These are phyloP conservation scores for Galaxias olidus DNA, from an alignment of 2,797 vertebrate species.

Conservation along the genomic window DNA sequence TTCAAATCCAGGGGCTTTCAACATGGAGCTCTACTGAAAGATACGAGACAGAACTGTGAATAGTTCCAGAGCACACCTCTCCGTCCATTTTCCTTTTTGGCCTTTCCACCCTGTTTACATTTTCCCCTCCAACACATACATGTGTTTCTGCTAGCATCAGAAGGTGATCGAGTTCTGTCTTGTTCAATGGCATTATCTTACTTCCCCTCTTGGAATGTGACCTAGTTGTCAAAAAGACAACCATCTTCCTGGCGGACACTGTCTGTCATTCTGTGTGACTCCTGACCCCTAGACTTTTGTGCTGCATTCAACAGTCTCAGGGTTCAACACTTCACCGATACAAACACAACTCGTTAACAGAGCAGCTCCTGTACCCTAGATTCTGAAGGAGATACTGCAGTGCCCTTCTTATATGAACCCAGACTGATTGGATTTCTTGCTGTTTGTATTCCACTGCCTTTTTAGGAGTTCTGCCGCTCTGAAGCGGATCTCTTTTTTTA, in stretches of 20 bases:
- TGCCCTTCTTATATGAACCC: not conserved
- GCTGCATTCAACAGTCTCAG: constrained; percentile 4
- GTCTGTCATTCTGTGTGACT: constrained; percentile 3
- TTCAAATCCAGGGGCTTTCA: too few species aligned
- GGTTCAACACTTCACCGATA: not conserved
- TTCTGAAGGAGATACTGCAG: not conserved
- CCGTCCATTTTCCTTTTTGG: too few species aligned
- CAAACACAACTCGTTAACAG: too few species aligned
- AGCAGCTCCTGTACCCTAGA: not conserved
- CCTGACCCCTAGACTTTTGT: constrained; percentile 4
- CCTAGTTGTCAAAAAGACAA: constrained; percentile 43
- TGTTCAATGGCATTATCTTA: not conserved
- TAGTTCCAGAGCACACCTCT: too few species aligned
- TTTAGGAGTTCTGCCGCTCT: too few species aligned
- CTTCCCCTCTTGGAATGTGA: constrained; percentile 18
- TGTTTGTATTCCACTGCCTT: not conserved
- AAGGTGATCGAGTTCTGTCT: not conserved
- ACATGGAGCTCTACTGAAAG: too few species aligned
- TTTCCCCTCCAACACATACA: too few species aligned
- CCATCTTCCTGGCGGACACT: constrained; percentile 1
- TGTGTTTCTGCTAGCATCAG: not conserved
- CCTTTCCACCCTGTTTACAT: too few species aligned
- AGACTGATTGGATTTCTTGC: too few species aligned
- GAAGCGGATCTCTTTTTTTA: not conserved
- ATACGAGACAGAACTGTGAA: too few species aligned